Evolutionary conservation across 1,140 invertebrate species (phyloP).

Genomic region (Tribolium castaneum): DNA sequence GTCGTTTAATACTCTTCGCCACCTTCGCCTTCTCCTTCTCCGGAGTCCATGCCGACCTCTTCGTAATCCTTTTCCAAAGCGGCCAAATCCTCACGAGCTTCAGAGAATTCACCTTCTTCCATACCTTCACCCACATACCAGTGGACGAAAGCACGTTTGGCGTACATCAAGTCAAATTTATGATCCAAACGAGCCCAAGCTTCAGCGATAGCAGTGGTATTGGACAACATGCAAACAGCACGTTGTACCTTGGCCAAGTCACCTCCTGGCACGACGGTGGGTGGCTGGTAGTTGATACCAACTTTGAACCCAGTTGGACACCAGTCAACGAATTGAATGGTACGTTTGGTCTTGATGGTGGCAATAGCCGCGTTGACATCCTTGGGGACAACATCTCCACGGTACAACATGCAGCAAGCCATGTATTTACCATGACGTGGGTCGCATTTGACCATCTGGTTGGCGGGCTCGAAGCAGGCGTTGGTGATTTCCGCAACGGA

Average conservation of each 20-base stretch:
- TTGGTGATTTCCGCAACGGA: constrained; percentile 77
- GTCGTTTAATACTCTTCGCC: constrained; percentile 58
- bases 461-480: constrained; percentile 73
- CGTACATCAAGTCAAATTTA: constrained; percentile 87
- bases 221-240: constrained; percentile 76
- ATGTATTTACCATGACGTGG: constrained; percentile 77
- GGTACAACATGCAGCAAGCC: constrained; percentile 79
- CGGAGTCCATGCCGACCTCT: constrained; percentile 66
- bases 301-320: constrained; percentile 81
- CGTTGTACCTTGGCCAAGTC: constrained; percentile 74
- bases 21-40: constrained; percentile 61
- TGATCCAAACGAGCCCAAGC: constrained; percentile 78
- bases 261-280: constrained; percentile 78
- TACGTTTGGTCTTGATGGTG: constrained; percentile 82
- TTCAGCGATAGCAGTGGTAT: constrained; percentile 76
- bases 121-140: constrained; percentile 84
- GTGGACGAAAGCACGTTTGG: constrained; percentile 80
- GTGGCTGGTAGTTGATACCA: constrained; percentile 78
- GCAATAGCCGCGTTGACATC: constrained; percentile 83
- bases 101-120: constrained; percentile 85
- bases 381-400: constrained; percentile 70
- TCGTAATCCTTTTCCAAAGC: constrained; percentile 82
- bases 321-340: constrained; percentile 78
- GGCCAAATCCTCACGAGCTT: constrained; percentile 87
- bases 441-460: constrained; percentile 79